These are phyloP conservation scores for Rhegmatorhina hoffmannsi DNA, from an alignment of 2,113 vertebrate species.

Conservation along the genomic window DNA sequence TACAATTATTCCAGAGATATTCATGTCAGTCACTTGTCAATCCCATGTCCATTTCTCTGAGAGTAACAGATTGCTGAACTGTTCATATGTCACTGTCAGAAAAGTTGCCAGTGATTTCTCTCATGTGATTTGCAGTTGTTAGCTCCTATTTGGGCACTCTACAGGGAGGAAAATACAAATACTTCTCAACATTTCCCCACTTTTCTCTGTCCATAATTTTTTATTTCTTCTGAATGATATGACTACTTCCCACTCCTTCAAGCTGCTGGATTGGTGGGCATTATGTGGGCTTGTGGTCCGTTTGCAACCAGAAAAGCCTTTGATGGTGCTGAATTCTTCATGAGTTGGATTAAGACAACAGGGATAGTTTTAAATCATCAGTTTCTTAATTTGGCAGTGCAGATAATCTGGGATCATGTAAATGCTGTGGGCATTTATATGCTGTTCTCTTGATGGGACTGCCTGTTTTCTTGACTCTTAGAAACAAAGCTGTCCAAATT, in stretches of 20 bases:
- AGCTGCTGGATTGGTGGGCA: background rate
- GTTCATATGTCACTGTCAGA: background rate
- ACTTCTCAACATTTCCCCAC: background rate
- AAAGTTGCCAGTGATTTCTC: background rate
- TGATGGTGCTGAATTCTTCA: background rate
- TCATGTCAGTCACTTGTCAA: constrained; percentile 4
- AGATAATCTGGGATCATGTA: background rate
- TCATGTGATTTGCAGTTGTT: background rate
- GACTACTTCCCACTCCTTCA: background rate
- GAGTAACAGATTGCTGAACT: background rate
- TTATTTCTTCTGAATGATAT: background rate
- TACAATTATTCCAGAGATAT: background rate
- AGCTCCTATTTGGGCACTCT: background rate
- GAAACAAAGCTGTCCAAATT: background rate
- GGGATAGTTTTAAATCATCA: background rate
- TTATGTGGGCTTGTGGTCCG: background rate
- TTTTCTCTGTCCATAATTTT: background rate
- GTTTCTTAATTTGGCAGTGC: background rate
- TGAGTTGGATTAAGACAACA: background rate
- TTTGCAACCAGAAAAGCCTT: background rate
- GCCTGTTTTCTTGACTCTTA: background rate
- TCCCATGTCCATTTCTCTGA: background rate
- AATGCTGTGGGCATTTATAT: background rate
- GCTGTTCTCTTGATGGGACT: background rate
- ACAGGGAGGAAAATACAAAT: background rate